Conservation (phyloP, 2,797 vertebrate genomes). For the Tapirus indicus region DNA sequence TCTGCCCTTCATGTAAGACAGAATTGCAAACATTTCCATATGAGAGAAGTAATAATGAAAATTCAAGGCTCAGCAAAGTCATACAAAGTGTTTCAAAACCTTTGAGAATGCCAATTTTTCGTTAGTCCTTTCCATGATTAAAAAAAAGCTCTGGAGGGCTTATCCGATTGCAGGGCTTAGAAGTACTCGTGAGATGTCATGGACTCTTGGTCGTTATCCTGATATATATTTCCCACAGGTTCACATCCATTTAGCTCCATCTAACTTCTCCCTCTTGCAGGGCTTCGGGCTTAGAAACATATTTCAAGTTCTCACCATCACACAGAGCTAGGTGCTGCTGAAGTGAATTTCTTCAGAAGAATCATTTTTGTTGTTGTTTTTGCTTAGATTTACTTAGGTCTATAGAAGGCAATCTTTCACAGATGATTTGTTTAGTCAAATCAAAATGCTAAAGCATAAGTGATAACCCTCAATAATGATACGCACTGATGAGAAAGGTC, state of each 20-base stretch:
- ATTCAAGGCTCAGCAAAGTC: slow-evolving; percentile 58
- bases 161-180: not conserved
- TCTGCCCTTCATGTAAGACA: not conserved
- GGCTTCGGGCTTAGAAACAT: not conserved
- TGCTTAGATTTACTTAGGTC: not conserved
- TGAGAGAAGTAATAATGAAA: slow-evolving; percentile 59
- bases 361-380: not conserved
- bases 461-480: not conserved
- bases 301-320: not conserved
- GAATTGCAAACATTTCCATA: slow-evolving; percentile 21
- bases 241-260: not conserved
- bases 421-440: slow-evolving; percentile 28
- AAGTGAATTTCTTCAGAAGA: not conserved
- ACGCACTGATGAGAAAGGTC: not conserved
- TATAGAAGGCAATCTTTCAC: not conserved
- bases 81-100: slow-evolving; percentile 32
- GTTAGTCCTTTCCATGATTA: slow-evolving; percentile 51
- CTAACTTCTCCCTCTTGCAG: not conserved
- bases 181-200: not conserved
- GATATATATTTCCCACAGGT: not conserved
- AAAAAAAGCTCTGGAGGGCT: not conserved
- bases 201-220: not conserved
- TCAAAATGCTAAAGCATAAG: not conserved
- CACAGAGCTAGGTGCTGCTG: not conserved
- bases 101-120: slow-evolving; percentile 36